Evolutionary conservation across 2,113 vertebrate genomes (phyloP).

Genomic region (Brachionichthys hirsutus): DNA sequence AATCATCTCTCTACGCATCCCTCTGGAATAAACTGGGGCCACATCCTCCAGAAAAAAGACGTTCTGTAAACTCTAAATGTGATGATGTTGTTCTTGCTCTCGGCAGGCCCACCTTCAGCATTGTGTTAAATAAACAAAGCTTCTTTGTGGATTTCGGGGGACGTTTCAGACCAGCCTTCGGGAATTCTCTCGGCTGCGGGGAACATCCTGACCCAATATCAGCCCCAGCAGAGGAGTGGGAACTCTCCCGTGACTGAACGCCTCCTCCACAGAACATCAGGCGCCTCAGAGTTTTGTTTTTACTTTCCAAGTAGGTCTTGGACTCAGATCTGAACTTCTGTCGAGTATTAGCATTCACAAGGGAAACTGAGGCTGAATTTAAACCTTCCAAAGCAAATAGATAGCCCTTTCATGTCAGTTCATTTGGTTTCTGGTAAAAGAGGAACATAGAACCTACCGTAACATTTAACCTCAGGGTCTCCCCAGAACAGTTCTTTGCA

Average conservation of each 20-base stretch:
- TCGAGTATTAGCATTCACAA: no score
- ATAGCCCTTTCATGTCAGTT: no score
- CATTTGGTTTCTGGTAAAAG: neutral
- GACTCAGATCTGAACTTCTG: neutral
- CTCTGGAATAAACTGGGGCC: no score
- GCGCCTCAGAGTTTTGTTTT: neutral
- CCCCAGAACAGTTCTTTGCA: conserved; percentile 96
- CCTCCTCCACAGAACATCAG: neutral
- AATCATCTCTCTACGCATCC: no score
- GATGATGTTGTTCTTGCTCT: neutral
- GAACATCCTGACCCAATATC: conserved; percentile 66
- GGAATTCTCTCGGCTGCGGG: conserved; percentile 1
- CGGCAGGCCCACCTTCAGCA: conserved; percentile 7
- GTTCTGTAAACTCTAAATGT: no score
- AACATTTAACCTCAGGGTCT: conserved; percentile 85
- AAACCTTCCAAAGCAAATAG: no score
- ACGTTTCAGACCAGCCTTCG: conserved; percentile 47
- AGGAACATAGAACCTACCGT: conserved; percentile 72
- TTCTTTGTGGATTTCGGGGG: conserved; percentile 15
- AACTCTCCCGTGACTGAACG: conserved; percentile 37
- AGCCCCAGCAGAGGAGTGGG: neutral
- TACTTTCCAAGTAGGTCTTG: neutral
- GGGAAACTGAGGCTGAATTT: neutral
- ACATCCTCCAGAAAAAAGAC: no score
- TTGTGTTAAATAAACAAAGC: conserved; percentile 22